Base-by-base conservation (phyloP, 2,797 vertebrate species). In the Corythornis leucogaster region DNA sequence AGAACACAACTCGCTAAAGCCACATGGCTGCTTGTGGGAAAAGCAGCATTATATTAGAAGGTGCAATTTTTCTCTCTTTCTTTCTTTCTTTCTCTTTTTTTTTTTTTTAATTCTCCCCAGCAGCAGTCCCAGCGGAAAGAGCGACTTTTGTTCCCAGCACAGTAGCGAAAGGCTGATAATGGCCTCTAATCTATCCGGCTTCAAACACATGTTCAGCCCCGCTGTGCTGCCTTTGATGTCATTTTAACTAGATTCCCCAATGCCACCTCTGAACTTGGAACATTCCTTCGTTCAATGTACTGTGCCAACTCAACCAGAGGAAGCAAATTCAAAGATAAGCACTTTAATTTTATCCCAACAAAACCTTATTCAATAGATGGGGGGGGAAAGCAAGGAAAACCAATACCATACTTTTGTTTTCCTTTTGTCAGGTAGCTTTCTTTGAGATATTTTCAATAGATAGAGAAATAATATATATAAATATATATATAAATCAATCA, bases 191-290 rank as follows among this genome's bases (percentile, higher is more conserved):
- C 97, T 97, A 94, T 93, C 97, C 96, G 77, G 97, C 97, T 98
- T 98, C 97, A 98, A 97, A 98, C 97, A 97, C 96, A 95, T 97
- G 96, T 95, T 98, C 95, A 93, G 96, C 97, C 97, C 97, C 92
- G 97, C 97, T 97, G 97, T 85, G 97, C 59, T 70, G 94, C 96
- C 97, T 98, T 97, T 97, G 96, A 98, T 97, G 97, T 96, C 97
- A 95, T 90, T 97, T 96, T 95, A 96, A 97, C 95, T 94, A 68
- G 86, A 95, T 97, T 97, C 97, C 94, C 92, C 83, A 61, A 95
- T 94, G 95, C 92, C 94, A 97, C 97, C 93, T 96, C 96, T 97
- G 93, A 97, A 96, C 96, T 96, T 96, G 94, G 94, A 94, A 93
- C 95, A 96, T 95, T 95, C 94, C 92, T 92, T 93, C 80, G 69